These are phyloP conservation scores for Xiphydria camelus DNA, from an alignment of 2,888 invertebrate species.

Conservation along the genomic window DNA sequence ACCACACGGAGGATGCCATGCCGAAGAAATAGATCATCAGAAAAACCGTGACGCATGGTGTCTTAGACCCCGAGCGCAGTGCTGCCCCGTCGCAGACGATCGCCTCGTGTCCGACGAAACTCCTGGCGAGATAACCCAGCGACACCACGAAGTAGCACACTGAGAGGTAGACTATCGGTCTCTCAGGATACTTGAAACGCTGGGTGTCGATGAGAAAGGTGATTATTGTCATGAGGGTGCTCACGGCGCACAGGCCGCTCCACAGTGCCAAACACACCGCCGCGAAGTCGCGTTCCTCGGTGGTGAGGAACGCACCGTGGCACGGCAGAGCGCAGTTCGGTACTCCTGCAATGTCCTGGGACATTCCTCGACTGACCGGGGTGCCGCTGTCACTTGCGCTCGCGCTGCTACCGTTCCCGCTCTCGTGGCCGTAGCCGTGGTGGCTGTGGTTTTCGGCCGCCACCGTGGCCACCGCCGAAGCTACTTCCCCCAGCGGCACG, in stretches of 20 bases:
- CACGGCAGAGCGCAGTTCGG: constrained; percentile 89
- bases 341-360: constrained; percentile 64
- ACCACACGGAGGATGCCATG: constrained; percentile 98
- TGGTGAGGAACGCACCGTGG: constrained; percentile 86
- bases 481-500: constrained; percentile 58
- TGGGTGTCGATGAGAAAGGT: constrained; percentile 98
- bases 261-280: constrained; percentile 95
- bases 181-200: constrained; percentile 94
- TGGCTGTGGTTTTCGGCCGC: no score
- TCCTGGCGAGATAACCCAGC: constrained; percentile 86
- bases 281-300: constrained; percentile 92
- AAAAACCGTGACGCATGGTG: constrained; percentile 93
- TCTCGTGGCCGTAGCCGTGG: constrained; percentile 13
- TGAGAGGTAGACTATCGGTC: constrained; percentile 96
- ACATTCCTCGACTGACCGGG: constrained; percentile 31
- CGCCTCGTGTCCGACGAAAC: constrained; percentile 84
- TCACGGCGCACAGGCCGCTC: constrained; percentile 93
- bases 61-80: constrained; percentile 69
- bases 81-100: constrained; percentile 86
- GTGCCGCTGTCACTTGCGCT: constrained; percentile 53
- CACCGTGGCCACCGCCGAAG: constrained; percentile 22
- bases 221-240: constrained; percentile 93
- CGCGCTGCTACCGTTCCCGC: constrained; percentile 52
- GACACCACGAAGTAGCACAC: constrained; percentile 96
- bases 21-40: constrained; percentile 97